phyloP scores from a whole-genome alignment of 2,113 vertebrate genomes.

The Tringa solitaria region DNA sequence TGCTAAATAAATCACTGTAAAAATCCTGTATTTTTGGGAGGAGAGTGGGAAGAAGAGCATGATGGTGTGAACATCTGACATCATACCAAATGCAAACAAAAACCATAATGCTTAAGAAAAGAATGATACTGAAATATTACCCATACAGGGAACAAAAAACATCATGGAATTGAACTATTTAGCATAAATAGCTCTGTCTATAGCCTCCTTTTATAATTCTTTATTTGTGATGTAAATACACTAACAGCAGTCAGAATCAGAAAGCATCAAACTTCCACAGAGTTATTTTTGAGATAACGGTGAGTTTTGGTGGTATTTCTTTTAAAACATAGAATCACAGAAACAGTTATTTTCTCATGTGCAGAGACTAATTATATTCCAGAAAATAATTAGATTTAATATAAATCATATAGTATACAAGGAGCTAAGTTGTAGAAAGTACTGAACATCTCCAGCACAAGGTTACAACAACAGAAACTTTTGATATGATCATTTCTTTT shows the following conservation, averaged over 20 bases:
- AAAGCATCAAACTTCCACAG: neutral
- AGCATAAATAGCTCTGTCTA: neutral
- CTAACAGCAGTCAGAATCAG: neutral
- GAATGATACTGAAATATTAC: neutral
- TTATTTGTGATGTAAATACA: neutral
- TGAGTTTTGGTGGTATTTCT: neutral
- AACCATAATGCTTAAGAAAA: neutral
- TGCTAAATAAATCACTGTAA: constrained; percentile 22
- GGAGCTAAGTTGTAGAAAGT: neutral
- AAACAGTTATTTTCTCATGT: neutral
- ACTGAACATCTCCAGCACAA: neutral
- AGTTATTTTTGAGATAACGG: neutral
- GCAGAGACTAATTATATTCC: neutral
- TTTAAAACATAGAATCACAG: neutral
- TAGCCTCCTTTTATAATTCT: neutral
- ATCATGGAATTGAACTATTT: neutral
- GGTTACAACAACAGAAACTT: neutral
- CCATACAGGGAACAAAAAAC: neutral
- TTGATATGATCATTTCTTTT: neutral
- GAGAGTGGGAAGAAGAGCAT: neutral
- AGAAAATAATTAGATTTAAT: neutral
- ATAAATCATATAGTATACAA: neutral
- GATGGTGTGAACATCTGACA: neutral
- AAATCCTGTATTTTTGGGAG: neutral
- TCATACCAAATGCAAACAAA: neutral